Evolutionary conservation across 2,888 invertebrate genomes (phyloP), one percentile per base, ranked within the genome.

Genomic region (Ormyrus thymus): DNA sequence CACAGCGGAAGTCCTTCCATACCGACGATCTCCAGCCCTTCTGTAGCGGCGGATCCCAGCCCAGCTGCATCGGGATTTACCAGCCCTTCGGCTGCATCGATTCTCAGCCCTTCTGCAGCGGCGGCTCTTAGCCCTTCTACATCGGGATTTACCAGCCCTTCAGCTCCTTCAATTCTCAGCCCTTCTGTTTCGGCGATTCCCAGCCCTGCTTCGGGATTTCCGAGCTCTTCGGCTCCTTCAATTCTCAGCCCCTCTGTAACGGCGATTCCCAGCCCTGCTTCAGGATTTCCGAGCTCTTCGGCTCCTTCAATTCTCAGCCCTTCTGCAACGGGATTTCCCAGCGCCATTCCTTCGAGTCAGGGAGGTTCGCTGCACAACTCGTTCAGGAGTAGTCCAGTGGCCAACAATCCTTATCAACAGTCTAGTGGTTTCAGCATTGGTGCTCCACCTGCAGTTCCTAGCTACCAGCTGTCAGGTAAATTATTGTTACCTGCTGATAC

Each of bases 321-420:
- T 48, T 62, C 76, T 7, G 68, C 76, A 1, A 66, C 75, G 7
- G 79, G 82, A 9, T 55, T 62, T 1, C 66, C 76, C 9, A 83
- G 81, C 48, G 77, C 79, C 8, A 71, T 84, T 4, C 83, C 84
- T 6, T 79, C 84, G 1, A 76, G 82, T 11, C 85, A 83, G 13
- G 76, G 80, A 0, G 84, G 81, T 64, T 85, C 86, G 3, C 78
- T 83, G 8, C 85, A 85, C 48, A 84, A 79, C 10, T 86, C 86
- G 0, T 84, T 85, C 66, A 81, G 84, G 48, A 85, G 83, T 48
- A 87, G 86, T 75, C 85, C 86, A 4, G 75, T 83, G 0, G 77
- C 81, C 6, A 72, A 29, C n/a, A 13, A 62, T 46, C 11, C 58
- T 6, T 29, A 29, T 29, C 29, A 29, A 29, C 29, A 4, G 29